Evolutionary conservation across 2,797 vertebrate genomes (phyloP).

Genomic region (Neosalanx taihuensis): DNA sequence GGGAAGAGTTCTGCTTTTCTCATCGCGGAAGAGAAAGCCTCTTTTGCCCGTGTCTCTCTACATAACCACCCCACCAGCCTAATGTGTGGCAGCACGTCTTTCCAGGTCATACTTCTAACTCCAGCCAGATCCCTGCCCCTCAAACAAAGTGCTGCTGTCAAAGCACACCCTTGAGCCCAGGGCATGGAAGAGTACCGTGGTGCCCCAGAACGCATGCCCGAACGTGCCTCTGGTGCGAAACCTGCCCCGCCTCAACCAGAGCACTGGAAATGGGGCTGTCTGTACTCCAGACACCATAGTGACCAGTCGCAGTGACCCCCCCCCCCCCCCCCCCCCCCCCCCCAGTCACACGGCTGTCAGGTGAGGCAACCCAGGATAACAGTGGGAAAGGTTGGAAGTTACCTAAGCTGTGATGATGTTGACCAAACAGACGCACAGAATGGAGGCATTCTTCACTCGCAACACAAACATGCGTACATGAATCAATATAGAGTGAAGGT

Average conservation of each 20-base stretch:
- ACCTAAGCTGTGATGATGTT: conserved; percentile 21
- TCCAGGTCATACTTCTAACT: conserved; percentile 29
- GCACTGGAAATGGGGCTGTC: conserved; percentile 23
- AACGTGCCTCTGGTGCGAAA: conserved; percentile 51
- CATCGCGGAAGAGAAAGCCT: background rate
- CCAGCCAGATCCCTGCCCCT: conserved; percentile 19
- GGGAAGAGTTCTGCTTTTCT: too few relatives aligned
- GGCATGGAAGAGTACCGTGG: conserved; percentile 53
- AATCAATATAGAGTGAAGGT: conserved; percentile 28
- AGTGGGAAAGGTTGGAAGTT: conserved; percentile 61
- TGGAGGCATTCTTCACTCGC: background rate
- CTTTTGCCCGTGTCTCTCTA: background rate
- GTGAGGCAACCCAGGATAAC: conserved; percentile 43
- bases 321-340: conserved; percentile 33
- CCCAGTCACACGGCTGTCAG: conserved; percentile 19
- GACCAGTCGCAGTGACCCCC: conserved; percentile 19
- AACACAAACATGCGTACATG: background rate
- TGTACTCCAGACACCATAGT: conserved; percentile 33
- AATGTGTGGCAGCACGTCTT: conserved; percentile 16
- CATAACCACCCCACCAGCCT: background rate
- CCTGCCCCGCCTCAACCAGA: conserved; percentile 21
- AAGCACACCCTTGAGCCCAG: conserved; percentile 53
- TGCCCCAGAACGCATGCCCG: conserved; percentile 47
- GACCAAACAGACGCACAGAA: conserved; percentile 57
- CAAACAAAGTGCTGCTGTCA: conserved; percentile 34